Base-by-base conservation (phyloP, 2,888 invertebrate genomes). In the Oscheius sp. region DNA sequence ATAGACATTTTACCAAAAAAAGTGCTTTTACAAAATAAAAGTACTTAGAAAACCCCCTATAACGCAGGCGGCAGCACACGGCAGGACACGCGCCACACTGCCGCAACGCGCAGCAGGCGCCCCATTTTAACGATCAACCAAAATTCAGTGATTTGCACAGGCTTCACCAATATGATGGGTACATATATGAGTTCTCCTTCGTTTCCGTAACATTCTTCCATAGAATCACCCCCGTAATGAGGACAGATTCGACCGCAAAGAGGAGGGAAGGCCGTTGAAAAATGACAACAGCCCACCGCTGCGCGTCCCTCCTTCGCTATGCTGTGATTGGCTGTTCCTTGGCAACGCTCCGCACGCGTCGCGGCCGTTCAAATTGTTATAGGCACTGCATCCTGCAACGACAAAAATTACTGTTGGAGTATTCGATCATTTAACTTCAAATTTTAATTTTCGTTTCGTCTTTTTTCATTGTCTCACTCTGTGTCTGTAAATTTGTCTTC, bases 31-130 rank as follows among this genome's bases (percentile, higher is more conserved):
- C 27, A 25, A 21, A 16, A 13, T 18, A 35, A 52, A 66, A 66
- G 49, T 13, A n/a, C 29, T 29, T 3, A 1, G 18, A 35, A 29
- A 66, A 49, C 12, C 16, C 49, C 66, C 66, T 21, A 27, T 49
- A 69, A 69, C 41, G 25, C 23, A 66, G 35, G 43, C 55, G 16
- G 35, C 52, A 35, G 61, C 58, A 46, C 25, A 25, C 16, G 49
- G 35, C 21, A 18, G 9, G 70, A 59, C 70, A 59, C 59, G 59
- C 46, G 49, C 25, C 58, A 35, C 23, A 59, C 46, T 58, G 70
- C 23, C 16, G 35, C 69, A 29, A 59, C 70, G 70, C 70, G 70
- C 70, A 59, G 58, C 58, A 45, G 43, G 25, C 70, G 58, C 46
- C 70, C 70, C 49, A 59, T 45, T 70, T 69, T 59, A 56, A 70